Base-by-base conservation (phyloP, 1,140 invertebrate genomes). In the Camponotus pennsylvanicus region DNA sequence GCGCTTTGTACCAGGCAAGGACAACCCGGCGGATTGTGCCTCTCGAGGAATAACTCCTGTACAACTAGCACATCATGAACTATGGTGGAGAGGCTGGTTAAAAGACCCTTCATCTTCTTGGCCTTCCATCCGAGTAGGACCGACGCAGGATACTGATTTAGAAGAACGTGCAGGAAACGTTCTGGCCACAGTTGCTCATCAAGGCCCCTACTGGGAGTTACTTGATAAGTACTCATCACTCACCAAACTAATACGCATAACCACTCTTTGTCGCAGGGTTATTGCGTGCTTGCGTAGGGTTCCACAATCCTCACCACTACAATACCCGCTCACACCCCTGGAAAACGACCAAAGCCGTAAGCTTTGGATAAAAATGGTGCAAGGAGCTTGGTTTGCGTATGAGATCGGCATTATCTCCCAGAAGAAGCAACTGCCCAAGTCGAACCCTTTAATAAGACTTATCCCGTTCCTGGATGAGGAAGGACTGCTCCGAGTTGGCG, bases 51-150 rank as follows among this genome's bases (percentile, higher is more conserved):
- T 18, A 4, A 61, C 21, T 0, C 57, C 57, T 92, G 94, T 11
- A 9, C 85, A 40, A 67, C 55, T 32, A 0, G 13, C 0, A 21
- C 63, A 37, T 6, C 32, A 70, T 9, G 7, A 40, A 7, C 2
- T 83, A 9, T 91, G 90, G 86, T 90, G 87, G 89, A 61, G 32
- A 0, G 21, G 21, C 3, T 61, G 21, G 21, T 21, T 61, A 3
- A 32, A 21, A 1, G 3, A 7, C 0, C 6, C 40, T 5, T 0
- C 3, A 7, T 40, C 40, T 5, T 40, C 2, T 7, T 40, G 40
- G 40, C 40, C 40, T 5, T 5, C 7, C n/a, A n/a, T n/a, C n/a
- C n/a, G n/a, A 40, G 3, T 3, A 5, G 40, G 40, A 40, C 40
- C 40, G 2, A 7, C 40, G 3, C 3, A 61, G 13, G 9, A 27